Percentiles rank a stretch among this genome's conserved stretches.
Conservation (phyloP, 2,113 vertebrate genomes). For the Manacus vitellinus region DNA sequence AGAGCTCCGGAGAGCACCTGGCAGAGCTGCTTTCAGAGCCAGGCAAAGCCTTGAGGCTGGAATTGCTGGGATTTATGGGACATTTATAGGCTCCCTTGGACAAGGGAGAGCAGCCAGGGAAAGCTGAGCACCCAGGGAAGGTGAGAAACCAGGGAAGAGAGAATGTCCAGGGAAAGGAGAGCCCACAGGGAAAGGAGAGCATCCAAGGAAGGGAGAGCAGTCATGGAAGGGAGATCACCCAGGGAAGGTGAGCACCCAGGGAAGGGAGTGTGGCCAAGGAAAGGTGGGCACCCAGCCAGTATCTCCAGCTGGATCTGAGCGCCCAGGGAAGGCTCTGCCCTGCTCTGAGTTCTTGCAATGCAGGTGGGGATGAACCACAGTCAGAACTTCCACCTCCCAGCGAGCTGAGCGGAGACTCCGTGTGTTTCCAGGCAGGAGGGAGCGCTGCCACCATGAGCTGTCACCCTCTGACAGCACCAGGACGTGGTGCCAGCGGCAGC, state of each 20-base stretch:
- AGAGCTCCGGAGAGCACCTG: background rate
- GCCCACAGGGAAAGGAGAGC: accelerated
- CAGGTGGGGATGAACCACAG: background rate
- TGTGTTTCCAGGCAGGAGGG: background rate
- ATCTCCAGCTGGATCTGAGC: background rate
- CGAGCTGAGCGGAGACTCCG: background rate
- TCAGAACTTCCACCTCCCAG: background rate
- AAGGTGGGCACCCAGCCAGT: background rate
- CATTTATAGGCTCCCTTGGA: background rate
- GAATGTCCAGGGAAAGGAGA: accelerated
- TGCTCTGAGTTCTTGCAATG: background rate
- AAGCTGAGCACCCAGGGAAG: accelerated
- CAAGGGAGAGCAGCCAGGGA: accelerated
- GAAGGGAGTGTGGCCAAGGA: no score
- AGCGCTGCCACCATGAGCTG: background rate
- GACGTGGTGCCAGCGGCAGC: background rate
- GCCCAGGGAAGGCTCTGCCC: background rate
- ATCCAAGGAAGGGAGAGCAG: no score
- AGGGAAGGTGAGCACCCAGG: background rate
- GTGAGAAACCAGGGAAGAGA: accelerated
- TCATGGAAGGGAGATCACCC: background rate
- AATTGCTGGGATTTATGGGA: background rate
- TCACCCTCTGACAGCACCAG: background rate
- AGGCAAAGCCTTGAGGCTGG: background rate
- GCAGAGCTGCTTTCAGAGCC: background rate